phyloP scores from a whole-genome alignment of 2,113 vertebrate genomes.

The Microcebus tavaratra region DNA sequence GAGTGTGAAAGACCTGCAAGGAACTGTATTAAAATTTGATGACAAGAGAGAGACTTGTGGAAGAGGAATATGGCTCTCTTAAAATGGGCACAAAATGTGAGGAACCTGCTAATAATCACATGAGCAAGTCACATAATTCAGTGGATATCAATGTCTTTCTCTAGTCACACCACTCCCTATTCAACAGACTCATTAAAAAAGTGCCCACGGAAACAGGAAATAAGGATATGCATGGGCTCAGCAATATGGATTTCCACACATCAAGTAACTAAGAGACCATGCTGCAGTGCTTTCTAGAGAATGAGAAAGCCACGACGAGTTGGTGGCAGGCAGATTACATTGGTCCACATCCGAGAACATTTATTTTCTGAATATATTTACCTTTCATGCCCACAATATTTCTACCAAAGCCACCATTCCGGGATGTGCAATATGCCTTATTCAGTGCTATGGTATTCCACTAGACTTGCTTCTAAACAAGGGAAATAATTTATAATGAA shows the following conservation, averaged over 20 bases:
- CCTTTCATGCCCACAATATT: not conserved
- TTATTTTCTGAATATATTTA: not conserved
- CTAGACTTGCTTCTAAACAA: not conserved
- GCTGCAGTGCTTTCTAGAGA: not conserved
- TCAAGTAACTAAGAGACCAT: not conserved
- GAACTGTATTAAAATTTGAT: not conserved
- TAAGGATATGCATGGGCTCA: not conserved
- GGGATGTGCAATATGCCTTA: not conserved
- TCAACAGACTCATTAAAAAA: not conserved
- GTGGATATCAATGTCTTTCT: not conserved
- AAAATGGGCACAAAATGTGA: not conserved
- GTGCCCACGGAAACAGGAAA: not conserved
- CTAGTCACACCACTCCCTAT: not conserved
- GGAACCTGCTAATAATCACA: not conserved
- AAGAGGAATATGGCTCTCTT: not conserved
- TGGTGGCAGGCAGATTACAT: not conserved
- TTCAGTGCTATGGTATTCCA: not conserved
- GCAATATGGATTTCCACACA: not conserved
- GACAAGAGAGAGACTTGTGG: not conserved
- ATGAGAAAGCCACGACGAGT: not conserved
- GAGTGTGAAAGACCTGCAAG: not conserved
- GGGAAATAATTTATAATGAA: not conserved
- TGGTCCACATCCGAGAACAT: not conserved
- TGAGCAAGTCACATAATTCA: not conserved
- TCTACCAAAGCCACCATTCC: not conserved